phyloP scores from a whole-genome alignment of 2,797 vertebrate species.

The Apodemus agrarius region DNA sequence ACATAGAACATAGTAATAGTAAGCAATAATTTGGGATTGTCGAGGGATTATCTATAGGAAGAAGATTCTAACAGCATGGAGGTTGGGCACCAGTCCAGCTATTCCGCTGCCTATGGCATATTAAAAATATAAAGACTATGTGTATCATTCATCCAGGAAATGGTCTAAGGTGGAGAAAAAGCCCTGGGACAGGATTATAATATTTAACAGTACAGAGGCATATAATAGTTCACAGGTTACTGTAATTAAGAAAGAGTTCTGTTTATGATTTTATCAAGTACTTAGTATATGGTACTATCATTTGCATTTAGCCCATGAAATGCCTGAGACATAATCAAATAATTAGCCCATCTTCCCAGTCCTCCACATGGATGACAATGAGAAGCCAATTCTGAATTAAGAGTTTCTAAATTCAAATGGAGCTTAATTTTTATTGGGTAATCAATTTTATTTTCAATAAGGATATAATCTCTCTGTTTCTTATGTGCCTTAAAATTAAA shows the following conservation, averaged over 20 bases:
- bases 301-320: not conserved
- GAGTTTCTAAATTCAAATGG: not conserved
- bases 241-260: constrained; percentile 9
- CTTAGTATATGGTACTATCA: not conserved
- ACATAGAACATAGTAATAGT: not conserved
- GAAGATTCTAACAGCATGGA: not conserved
- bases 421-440: not conserved
- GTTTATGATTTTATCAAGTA: not conserved
- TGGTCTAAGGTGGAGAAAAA: too few species aligned
- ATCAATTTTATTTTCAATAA: constrained; percentile 37
- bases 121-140: not conserved
- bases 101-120: not conserved
- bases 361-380: not conserved
- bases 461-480: not conserved
- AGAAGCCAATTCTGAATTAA: not conserved
- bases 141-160: not conserved
- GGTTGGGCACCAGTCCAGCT: not conserved
- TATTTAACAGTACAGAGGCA: too few species aligned
- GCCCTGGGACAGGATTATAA: too few species aligned
- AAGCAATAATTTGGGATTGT: not conserved
- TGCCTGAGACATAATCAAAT: not conserved
- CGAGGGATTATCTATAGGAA: not conserved
- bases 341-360: rapidly evolving
- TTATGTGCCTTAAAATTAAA: not conserved
- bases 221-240: not conserved